These are phyloP conservation scores for Harpagus bidentatus DNA, from an alignment of 2,113 vertebrate species.

Conservation along the genomic window DNA sequence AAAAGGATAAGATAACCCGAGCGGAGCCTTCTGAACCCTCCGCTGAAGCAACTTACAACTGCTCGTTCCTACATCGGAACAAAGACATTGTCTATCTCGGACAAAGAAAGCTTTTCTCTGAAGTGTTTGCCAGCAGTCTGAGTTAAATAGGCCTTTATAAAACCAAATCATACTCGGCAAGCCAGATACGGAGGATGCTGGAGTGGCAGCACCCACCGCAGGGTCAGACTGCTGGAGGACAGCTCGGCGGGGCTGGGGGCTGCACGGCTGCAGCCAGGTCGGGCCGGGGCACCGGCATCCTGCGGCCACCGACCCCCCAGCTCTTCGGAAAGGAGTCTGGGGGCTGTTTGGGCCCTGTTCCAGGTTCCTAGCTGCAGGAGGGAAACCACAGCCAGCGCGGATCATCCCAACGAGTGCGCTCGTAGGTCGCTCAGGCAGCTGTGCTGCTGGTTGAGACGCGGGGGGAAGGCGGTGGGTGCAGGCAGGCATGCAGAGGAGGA, in stretches of 20 bases:
- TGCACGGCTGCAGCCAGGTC: background rate
- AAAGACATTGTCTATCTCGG: background rate
- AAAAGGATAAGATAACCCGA: background rate
- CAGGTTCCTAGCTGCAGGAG: background rate
- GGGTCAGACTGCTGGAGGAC: background rate
- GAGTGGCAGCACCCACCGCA: background rate
- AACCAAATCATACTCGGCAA: rapidly evolving
- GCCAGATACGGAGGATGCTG: background rate
- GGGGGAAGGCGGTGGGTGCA: background rate
- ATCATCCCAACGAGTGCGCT: rapidly evolving
- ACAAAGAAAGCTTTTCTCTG: conserved; percentile 7
- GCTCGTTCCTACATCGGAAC: background rate
- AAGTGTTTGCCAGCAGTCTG: background rate
- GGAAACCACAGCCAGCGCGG: background rate
- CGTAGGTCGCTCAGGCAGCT: rapidly evolving
- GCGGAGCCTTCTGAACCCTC: background rate
- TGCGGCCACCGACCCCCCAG: rapidly evolving
- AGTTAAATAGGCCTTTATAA: background rate
- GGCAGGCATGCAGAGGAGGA: background rate
- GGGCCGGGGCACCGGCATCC: background rate
- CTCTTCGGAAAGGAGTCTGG: background rate
- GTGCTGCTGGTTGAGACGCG: background rate
- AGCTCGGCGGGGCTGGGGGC: background rate
- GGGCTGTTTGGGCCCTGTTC: background rate
- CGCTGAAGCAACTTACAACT: background rate